Evolutionary conservation across 2,888 invertebrate genomes (phyloP), one percentile per base, ranked within the genome.

Genomic region (Rapana venosa): DNA sequence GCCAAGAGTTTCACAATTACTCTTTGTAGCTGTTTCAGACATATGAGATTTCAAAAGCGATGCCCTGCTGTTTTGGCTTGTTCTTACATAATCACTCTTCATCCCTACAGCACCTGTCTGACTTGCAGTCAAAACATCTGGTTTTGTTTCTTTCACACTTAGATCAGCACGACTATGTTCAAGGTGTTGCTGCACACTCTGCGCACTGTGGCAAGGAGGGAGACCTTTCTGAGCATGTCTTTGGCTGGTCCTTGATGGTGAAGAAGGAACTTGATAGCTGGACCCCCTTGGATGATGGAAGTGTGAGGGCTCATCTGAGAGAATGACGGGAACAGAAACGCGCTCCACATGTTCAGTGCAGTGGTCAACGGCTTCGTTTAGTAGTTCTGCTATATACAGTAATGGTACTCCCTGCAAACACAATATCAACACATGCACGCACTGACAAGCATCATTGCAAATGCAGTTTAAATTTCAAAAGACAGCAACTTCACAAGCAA

Each of bases 351-450:
- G 32, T 2, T n/a, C n/a, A 8, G 74, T 74, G 56, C 87, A 87
- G 87, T 47, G 22, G 13, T 87, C 87, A 32, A 87, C 35, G n/a
- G 87, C 87, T 74, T 87, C 87, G 47, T 87, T n/a, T 74, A 87
- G 13, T 47, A 87, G 87, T 13, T 87, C 74, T n/a, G 74, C 87
- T 47, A 87, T 70, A 20, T 47, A 77, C 8, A 30, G 22, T n/a
- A 87, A 56, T 30, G 87, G 87, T 58, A 86, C 47, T 58, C 86
- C 86, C 86, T 86, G 61, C 58, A 66, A n/a, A 86, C 84, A 85
- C 30, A 58, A 30, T 47, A 47, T 47, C 8, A 47, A 47, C 2
- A 47, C 47, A 5, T 47, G 47, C 47, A 47, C 8, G 8, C 8
- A 47, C 2, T 5, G 47, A 47, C 47, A 5, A 8, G 47, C 2